Evolutionary conservation across 23 tunicate genomes (phyloP).

Genomic region (Halocynthia roretzi): DNA sequence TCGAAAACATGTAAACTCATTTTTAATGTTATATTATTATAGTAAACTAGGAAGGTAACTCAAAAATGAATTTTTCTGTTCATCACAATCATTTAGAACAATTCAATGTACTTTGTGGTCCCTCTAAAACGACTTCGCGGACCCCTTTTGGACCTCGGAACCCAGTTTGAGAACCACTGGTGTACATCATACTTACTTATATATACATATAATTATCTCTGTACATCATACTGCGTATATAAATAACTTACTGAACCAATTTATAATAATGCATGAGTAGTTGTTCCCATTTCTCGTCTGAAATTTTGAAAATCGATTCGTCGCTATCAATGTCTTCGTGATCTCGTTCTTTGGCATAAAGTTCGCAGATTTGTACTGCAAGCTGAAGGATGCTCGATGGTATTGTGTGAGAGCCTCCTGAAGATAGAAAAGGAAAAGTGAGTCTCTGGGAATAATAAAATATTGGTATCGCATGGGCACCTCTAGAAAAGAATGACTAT

Average conservation of each 20-base stretch:
- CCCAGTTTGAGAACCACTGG: too few relatives aligned
- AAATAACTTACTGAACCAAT: constrained; percentile 40
- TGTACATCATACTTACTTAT: too few relatives aligned
- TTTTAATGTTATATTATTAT: too few relatives aligned
- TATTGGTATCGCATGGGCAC: background rate
- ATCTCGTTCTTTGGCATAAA: constrained; percentile 55
- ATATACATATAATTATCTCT: background rate
- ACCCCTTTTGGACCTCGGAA: too few relatives aligned
- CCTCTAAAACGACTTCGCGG: too few relatives aligned
- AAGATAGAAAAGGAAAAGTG: background rate
- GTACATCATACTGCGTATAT: background rate
- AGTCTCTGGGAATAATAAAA: background rate
- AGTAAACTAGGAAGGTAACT: too few relatives aligned
- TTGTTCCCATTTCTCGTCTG: constrained; percentile 50
- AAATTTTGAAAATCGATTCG: constrained; percentile 21
- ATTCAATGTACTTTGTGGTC: too few relatives aligned
- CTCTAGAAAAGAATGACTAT: background rate
- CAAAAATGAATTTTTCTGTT: too few relatives aligned
- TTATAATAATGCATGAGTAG: constrained; percentile 41
- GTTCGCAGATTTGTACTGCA: constrained; percentile 57
- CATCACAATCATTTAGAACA: too few relatives aligned
- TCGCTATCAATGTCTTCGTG: constrained; percentile 87
- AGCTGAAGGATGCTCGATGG: constrained; percentile 37
- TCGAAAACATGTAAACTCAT: too few relatives aligned
- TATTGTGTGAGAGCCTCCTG: constrained; percentile 53